phyloP scores from a whole-genome alignment of 1,140 invertebrate genomes.

The Dufourea novaeangliae region DNA sequence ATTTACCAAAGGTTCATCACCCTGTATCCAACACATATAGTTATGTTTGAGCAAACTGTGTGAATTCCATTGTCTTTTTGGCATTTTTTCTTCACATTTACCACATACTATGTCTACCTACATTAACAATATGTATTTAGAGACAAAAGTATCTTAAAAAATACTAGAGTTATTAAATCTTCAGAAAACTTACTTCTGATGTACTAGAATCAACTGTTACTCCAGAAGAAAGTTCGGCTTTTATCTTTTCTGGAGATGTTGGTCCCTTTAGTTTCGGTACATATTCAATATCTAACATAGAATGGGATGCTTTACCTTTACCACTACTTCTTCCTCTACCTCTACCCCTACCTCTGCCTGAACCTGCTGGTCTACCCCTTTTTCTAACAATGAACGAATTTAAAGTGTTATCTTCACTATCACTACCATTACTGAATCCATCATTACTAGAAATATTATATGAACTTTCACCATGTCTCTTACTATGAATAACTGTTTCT shows the following conservation, averaged over 20 bases:
- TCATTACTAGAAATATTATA: slow-evolving; percentile 31
- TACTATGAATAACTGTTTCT: slow-evolving; percentile 20
- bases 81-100: slow-evolving; percentile 71
- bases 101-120: slow-evolving; percentile 63
- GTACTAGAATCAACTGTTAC: neutral
- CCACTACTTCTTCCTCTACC: slow-evolving; percentile 29
- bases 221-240: neutral
- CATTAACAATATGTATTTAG: neutral
- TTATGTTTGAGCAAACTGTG: slow-evolving; percentile 82
- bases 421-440: slow-evolving; percentile 37
- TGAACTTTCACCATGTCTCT: slow-evolving; percentile 13
- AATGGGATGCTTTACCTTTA: slow-evolving; percentile 14
- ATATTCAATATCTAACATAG: slow-evolving; percentile 42
- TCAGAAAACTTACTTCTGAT: slow-evolving; percentile 26
- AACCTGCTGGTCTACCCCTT: slow-evolving; percentile 10
- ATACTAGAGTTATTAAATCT: slow-evolving; percentile 7
- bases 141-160: neutral
- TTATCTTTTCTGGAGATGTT: slow-evolving; percentile 7
- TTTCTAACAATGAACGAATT: slow-evolving; percentile 6
- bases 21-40: slow-evolving; percentile 79
- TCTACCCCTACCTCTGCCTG: slow-evolving; percentile 21
- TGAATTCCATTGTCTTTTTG: slow-evolving; percentile 71
- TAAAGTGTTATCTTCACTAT: slow-evolving; percentile 20
- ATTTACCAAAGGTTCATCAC: slow-evolving; percentile 74
- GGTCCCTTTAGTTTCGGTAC: slow-evolving; percentile 23